A percentile compares a stretch with the other conserved stretches of the same genome.
Conservation (phyloP, 2,797 vertebrate genomes). For the Clamator glandarius region DNA sequence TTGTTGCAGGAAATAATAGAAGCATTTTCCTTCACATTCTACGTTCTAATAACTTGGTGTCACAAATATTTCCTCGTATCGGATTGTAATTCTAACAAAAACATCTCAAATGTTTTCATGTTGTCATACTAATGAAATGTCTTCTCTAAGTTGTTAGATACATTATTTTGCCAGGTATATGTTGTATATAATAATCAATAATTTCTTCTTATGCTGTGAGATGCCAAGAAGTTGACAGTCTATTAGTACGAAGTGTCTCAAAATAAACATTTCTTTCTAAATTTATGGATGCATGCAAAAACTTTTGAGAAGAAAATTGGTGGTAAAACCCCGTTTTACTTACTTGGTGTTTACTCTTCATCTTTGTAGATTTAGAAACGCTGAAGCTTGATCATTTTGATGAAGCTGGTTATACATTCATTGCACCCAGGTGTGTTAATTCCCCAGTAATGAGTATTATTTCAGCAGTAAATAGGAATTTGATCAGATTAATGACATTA, state of each 20-base stretch:
- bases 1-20: not conserved
- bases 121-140: not conserved
- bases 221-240: not conserved
- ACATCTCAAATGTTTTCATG: not conserved
- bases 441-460: not conserved
- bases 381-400: conserved; percentile 90
- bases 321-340: not conserved
- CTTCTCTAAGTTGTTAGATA: not conserved
- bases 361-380: conserved; percentile 86
- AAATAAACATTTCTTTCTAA: not conserved
- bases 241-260: not conserved
- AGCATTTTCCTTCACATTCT: not conserved
- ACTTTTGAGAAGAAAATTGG: not conserved
- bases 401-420: conserved; percentile 90
- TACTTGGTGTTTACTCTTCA: conserved; percentile 41
- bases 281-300: not conserved
- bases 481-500: not conserved
- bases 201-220: not conserved
- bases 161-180: not conserved
- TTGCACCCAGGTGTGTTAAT: conserved; percentile 91
- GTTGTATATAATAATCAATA: not conserved
- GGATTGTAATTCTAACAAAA: not conserved
- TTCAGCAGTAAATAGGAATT: not conserved
- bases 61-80: not conserved
- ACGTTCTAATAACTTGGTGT: not conserved